Evolutionary conservation across 2,113 vertebrate genomes (phyloP).

Genomic region (Thamnophis sirtalis): DNA sequence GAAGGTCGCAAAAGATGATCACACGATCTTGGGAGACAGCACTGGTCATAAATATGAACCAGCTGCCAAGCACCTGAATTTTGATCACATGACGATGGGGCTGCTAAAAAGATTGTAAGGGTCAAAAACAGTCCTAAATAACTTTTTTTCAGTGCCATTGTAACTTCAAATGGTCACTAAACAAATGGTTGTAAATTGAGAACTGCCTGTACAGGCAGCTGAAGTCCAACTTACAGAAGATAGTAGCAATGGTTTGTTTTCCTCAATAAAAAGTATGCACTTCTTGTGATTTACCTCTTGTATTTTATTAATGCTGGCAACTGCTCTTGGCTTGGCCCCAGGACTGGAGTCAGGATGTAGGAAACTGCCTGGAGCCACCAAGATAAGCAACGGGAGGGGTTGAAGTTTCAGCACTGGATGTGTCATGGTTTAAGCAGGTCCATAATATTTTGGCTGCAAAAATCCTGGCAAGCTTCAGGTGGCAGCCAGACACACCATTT

Average conservation of each 20-base stretch:
- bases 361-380: background rate
- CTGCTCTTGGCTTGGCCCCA: background rate
- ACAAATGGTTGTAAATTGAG: background rate
- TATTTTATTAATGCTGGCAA: background rate
- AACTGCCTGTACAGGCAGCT: too few relatives aligned
- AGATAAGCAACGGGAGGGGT: background rate
- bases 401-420: background rate
- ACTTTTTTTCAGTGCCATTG: background rate
- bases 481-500: background rate
- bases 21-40: background rate
- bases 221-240: background rate
- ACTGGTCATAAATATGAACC: too few relatives aligned
- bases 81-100: too few relatives aligned
- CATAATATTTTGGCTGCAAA: background rate
- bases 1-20: background rate
- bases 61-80: too few relatives aligned
- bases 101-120: too few relatives aligned
- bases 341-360: background rate
- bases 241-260: background rate
- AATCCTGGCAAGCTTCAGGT: background rate
- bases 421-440: background rate
- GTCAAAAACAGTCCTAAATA: background rate
- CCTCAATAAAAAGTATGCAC: background rate
- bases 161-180: background rate
- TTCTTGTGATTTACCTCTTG: background rate